Conservation (phyloP, 2,888 invertebrate genomes). For the Cantharis rufa region DNA sequence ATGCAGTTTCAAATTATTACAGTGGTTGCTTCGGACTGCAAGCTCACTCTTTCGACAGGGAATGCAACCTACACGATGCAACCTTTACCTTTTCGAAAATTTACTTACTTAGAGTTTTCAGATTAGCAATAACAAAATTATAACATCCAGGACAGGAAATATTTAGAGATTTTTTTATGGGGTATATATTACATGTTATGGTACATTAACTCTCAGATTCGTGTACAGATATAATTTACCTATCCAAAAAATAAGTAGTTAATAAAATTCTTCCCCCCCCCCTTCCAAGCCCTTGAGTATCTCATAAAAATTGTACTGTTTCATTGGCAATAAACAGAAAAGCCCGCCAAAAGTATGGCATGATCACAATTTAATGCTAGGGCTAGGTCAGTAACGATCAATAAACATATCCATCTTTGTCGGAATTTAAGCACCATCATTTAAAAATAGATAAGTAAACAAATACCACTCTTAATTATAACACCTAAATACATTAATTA, state of each 20-base stretch:
- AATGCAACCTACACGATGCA: neutral
- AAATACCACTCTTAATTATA: neutral
- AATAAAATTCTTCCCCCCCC: neutral
- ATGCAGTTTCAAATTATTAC: neutral
- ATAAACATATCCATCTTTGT: constrained; percentile 1
- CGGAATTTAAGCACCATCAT: neutral
- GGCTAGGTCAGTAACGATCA: constrained; percentile 1
- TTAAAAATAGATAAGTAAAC: neutral
- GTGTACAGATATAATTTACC: neutral
- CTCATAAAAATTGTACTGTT: neutral
- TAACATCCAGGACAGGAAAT: neutral
- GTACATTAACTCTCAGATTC: neutral
- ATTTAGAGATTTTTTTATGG: neutral
- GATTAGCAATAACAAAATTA: neutral
- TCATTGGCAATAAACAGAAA: neutral
- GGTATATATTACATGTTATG: too few species aligned
- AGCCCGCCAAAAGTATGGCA: neutral
- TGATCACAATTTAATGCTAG: neutral
- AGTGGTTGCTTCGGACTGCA: neutral
- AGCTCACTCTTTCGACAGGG: neutral
- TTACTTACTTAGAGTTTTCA: neutral
- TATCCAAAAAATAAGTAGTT: neutral
- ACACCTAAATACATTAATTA: neutral
- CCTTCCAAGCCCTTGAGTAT: neutral
- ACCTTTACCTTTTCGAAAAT: neutral